Evolutionary conservation across 1,140 invertebrate species (phyloP).

Genomic region (Anoplolepis gracilipes): DNA sequence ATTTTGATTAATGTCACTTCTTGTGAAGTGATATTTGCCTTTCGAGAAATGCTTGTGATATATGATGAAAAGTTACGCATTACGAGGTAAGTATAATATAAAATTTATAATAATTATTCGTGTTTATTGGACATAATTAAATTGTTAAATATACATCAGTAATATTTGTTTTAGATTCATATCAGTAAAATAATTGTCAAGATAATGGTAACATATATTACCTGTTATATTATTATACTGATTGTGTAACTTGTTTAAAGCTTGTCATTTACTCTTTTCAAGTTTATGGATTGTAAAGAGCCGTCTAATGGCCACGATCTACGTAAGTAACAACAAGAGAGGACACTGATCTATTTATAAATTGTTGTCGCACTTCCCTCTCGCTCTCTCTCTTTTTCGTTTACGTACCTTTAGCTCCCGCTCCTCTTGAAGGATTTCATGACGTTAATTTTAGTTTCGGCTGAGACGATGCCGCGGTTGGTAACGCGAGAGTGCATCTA

Average conservation of each 20-base stretch:
- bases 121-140: neutral
- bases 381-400: slow-evolving; percentile 35
- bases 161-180: neutral
- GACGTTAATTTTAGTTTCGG: slow-evolving; percentile 82
- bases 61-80: neutral
- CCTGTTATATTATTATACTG: neutral
- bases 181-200: neutral
- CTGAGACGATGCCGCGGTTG: slow-evolving; percentile 67
- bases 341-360: slow-evolving; percentile 80
- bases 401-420: neutral
- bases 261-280: neutral
- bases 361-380: slow-evolving; percentile 52
- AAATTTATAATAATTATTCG: neutral
- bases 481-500: slow-evolving; percentile 61
- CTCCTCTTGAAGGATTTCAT: slow-evolving; percentile 73
- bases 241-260: neutral
- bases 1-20: neutral
- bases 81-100: slow-evolving; percentile 16
- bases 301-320: slow-evolving; percentile 30
- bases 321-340: slow-evolving; percentile 64
- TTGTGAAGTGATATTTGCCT: neutral
- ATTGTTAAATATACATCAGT: too few relatives aligned
- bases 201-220: neutral
- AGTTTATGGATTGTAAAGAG: neutral
- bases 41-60: neutral